Evolutionary conservation across 2,113 vertebrate genomes (phyloP).

Genomic region (Phrynosoma platyrhinos): DNA sequence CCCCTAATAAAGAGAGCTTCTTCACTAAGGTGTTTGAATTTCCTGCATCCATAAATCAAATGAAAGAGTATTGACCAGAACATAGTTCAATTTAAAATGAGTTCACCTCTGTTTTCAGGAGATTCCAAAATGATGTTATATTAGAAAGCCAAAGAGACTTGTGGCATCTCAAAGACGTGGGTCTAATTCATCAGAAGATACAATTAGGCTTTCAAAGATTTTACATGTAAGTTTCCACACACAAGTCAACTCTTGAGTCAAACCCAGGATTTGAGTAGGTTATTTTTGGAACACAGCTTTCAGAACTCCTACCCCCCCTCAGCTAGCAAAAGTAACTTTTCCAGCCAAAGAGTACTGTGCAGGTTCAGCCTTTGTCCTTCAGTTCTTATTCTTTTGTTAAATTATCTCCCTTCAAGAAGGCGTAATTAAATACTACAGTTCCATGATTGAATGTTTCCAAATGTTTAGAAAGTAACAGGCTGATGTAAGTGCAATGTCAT

Average conservation of each 20-base stretch:
- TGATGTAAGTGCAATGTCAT: accelerated
- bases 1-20: neutral
- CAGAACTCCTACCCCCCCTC: neutral
- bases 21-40: neutral
- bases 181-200: neutral
- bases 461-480: neutral
- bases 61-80: neutral
- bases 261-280: neutral
- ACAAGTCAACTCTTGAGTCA: neutral
- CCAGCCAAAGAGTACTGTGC: no score
- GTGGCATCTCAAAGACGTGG: neutral
- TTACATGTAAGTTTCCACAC: neutral
- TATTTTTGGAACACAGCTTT: neutral
- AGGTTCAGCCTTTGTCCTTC: neutral
- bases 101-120: neutral
- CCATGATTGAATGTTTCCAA: neutral
- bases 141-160: neutral
- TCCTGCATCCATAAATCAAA: neutral
- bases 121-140: neutral
- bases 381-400: neutral
- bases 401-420: neutral
- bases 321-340: no score
- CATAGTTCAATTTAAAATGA: neutral
- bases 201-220: neutral
- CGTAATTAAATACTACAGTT: neutral